phyloP scores from a whole-genome alignment of 2,797 vertebrate genomes.

The Fistularia tabacaria region DNA sequence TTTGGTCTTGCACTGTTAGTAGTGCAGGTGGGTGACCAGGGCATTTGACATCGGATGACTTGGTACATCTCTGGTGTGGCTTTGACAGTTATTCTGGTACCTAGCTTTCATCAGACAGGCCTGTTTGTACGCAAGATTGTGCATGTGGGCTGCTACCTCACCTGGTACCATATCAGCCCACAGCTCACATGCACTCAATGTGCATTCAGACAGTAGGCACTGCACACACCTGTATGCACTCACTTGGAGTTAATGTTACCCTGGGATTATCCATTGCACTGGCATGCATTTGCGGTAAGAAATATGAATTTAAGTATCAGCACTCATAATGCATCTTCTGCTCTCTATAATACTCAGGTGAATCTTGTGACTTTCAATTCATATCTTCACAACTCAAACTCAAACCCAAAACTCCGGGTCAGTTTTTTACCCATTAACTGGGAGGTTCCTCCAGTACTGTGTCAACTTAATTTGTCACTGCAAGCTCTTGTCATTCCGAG shows the following conservation, averaged over 20 bases:
- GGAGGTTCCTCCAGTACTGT: constrained; percentile 13
- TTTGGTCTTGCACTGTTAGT: constrained; percentile 42
- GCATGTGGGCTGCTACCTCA: constrained; percentile 59
- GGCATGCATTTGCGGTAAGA: constrained; percentile 38
- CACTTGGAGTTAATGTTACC: constrained; percentile 35
- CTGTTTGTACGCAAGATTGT: constrained; percentile 13
- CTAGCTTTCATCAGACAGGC: constrained; percentile 51
- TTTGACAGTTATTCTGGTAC: constrained; percentile 72
- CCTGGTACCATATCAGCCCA: constrained; percentile 68
- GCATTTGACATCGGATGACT: constrained; percentile 61
- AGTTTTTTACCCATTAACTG: too few species aligned
- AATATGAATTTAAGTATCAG: constrained; percentile 26
- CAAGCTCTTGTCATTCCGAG: constrained; percentile 29
- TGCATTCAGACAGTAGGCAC: constrained; percentile 50
- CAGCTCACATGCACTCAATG: constrained; percentile 56
- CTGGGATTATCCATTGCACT: constrained; percentile 42
- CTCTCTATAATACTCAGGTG: background rate
- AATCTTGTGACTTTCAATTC: background rate
- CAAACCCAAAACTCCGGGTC: constrained; percentile 28
- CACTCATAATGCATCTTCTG: constrained; percentile 16
- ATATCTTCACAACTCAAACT: constrained; percentile 10
- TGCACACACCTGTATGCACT: constrained; percentile 46
- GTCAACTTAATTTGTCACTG: constrained; percentile 26
- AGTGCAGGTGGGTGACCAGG: constrained; percentile 67
- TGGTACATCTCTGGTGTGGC: constrained; percentile 66